Percentiles rank a stretch among this genome's conserved stretches.
These are phyloP conservation scores for Verasper variegatus DNA, from an alignment of 2,113 vertebrate species.

Conservation along the genomic window DNA sequence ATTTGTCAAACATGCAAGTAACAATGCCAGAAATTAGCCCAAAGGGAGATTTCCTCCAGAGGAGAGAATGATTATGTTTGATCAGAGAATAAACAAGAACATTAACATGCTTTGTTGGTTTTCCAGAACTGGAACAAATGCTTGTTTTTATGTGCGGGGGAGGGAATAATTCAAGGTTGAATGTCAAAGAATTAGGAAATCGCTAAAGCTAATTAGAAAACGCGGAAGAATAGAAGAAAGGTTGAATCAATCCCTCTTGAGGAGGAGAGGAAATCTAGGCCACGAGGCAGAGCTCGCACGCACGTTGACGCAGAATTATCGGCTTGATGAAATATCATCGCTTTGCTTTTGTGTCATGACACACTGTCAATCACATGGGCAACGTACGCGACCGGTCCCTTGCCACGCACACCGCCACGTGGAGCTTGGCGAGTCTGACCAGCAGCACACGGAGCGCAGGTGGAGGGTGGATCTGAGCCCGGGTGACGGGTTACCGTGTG, in stretches of 20 bases:
- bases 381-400: conserved; percentile 4
- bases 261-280: conserved; percentile 62
- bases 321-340: conserved; percentile 57
- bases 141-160: conserved; percentile 65
- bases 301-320: conserved; percentile 40
- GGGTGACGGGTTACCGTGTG: conserved; percentile 46
- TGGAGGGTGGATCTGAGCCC: conserved; percentile 25
- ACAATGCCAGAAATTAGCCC: conserved; percentile 74
- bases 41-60: conserved; percentile 72
- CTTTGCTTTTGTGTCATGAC: conserved; percentile 43
- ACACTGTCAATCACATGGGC: conserved; percentile 36
- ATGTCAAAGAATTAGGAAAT: conserved; percentile 77
- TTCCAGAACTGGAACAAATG: conserved; percentile 74
- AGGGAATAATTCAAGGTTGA: conserved; percentile 80
- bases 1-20: conserved; percentile 78
- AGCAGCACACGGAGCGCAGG: conserved; percentile 10
- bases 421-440: not conserved
- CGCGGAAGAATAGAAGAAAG: conserved; percentile 68
- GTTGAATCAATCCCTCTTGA: conserved; percentile 72
- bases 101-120: conserved; percentile 79
- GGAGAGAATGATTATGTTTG: conserved; percentile 78
- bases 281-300: conserved; percentile 33
- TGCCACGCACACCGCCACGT: not conserved
- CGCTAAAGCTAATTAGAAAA: conserved; percentile 75
- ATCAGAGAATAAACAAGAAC: conserved; percentile 81